These are phyloP conservation scores for Argyresthia albistria DNA, from an alignment of 2,888 invertebrate genomes.

Conservation along the genomic window DNA sequence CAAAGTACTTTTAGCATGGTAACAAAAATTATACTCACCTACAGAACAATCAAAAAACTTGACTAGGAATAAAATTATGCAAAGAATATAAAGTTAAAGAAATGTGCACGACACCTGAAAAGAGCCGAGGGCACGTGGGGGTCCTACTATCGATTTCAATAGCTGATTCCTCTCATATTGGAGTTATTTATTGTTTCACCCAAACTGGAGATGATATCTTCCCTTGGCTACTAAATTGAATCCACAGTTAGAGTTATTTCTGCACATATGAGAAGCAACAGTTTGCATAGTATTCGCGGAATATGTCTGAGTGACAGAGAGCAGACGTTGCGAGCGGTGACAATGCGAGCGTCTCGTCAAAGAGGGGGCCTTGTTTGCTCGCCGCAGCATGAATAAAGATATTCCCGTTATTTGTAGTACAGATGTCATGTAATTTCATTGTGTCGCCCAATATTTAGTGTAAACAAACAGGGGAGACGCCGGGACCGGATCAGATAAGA, in stretches of 20 bases:
- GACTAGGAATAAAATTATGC: no score
- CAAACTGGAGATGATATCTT: constrained; percentile 38
- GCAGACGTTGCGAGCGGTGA: constrained; percentile 52
- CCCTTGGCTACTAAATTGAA: neutral
- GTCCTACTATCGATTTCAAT: constrained; percentile 62
- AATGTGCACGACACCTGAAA: constrained; percentile 26
- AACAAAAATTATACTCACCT: no score
- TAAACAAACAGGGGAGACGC: constrained; percentile 63
- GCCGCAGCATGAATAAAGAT: constrained; percentile 69
- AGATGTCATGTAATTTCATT: constrained; percentile 73
- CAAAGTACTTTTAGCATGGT: no score
- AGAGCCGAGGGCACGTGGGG: constrained; percentile 54
- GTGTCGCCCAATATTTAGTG: constrained; percentile 68
- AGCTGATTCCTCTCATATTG: constrained; percentile 63
- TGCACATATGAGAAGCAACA: neutral
- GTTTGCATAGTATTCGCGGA: neutral
- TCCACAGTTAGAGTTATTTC: neutral
- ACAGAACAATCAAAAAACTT: no score
- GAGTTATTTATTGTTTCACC: constrained; percentile 64
- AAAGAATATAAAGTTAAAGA: neutral
- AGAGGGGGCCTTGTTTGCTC: constrained; percentile 59
- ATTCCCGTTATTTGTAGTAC: constrained; percentile 71
- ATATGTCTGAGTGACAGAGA: constrained; percentile 29
- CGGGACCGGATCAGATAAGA: constrained; percentile 45
- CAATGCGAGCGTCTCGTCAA: constrained; percentile 29